These are phyloP conservation scores for Cryptotis parvus DNA, from an alignment of 2,113 vertebrate genomes.

Conservation along the genomic window DNA sequence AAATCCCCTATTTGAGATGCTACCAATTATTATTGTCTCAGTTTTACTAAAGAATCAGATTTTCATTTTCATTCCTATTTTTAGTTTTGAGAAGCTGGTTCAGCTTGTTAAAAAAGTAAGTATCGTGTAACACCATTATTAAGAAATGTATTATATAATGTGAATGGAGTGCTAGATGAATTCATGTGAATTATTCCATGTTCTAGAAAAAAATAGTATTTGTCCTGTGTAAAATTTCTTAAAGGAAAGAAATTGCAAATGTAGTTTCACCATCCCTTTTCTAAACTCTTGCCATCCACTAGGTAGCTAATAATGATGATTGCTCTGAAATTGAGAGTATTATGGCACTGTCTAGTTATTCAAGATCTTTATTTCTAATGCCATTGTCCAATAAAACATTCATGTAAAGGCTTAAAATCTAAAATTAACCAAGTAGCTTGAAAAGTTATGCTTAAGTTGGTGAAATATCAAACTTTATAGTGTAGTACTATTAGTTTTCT, in stretches of 20 bases:
- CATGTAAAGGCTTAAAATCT: constrained; percentile 42
- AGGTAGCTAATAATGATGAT: not conserved
- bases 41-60: constrained; percentile 22
- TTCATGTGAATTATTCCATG: constrained; percentile 72
- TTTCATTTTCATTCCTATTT: constrained; percentile 54
- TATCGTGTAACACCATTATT: constrained; percentile 19
- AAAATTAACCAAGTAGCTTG: constrained; percentile 29
- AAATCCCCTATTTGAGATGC: not conserved
- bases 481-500: constrained; percentile 35
- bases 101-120: constrained; percentile 38
- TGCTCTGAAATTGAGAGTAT: constrained; percentile 46
- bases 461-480: constrained; percentile 45
- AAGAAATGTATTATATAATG: constrained; percentile 67
- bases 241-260: constrained; percentile 56
- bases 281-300: constrained; percentile 40
- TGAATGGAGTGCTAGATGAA: constrained; percentile 10
- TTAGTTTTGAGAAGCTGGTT: constrained; percentile 72
- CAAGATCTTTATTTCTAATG: constrained; percentile 43
- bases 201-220: constrained; percentile 60
- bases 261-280: not conserved
- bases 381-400: constrained; percentile 56
- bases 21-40: constrained; percentile 1
- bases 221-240: constrained; percentile 61
- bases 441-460: constrained; percentile 44
- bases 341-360: not conserved